phyloP scores from a whole-genome alignment of 2,797 vertebrate genomes.

The Peromyscus nudipes region DNA sequence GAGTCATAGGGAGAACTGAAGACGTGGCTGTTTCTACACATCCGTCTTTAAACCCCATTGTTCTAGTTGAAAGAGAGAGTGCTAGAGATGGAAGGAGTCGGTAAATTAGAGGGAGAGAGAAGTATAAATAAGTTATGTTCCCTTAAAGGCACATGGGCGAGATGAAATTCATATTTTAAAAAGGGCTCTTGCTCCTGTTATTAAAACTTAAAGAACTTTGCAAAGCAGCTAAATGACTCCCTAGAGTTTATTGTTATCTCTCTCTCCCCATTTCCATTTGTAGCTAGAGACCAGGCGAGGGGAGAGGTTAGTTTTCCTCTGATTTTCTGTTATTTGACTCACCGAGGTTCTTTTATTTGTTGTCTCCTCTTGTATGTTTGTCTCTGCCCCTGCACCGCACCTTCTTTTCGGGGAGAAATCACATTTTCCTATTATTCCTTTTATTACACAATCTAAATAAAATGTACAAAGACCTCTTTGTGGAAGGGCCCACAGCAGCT shows the following conservation, averaged over 20 bases:
- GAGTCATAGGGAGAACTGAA: slow-evolving; percentile 80
- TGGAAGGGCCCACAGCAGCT: not conserved
- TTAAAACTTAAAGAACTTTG: slow-evolving; percentile 83
- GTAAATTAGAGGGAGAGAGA: slow-evolving; percentile 79
- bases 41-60: slow-evolving; percentile 85
- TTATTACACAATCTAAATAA: slow-evolving; percentile 24
- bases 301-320: slow-evolving; percentile 9
- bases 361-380: not conserved
- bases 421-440: slow-evolving; percentile 55
- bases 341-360: not conserved
- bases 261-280: slow-evolving; percentile 9
- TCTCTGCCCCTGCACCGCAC: not conserved
- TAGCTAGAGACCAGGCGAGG: not conserved
- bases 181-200: slow-evolving; percentile 71
- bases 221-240: slow-evolving; percentile 74
- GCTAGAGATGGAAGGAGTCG: slow-evolving; percentile 63
- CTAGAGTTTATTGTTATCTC: slow-evolving; percentile 42
- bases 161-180: slow-evolving; percentile 76
- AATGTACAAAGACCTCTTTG: not conserved
- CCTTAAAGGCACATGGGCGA: slow-evolving; percentile 80
- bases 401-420: slow-evolving; percentile 40
- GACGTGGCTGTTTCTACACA: slow-evolving; percentile 75
- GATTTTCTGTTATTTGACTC: not conserved
- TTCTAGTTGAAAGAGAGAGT: slow-evolving; percentile 82
- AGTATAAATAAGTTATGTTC: slow-evolving; percentile 80